These are phyloP conservation scores for Tenrec ecaudatus DNA, from an alignment of 2,113 vertebrate species.

Conservation along the genomic window DNA sequence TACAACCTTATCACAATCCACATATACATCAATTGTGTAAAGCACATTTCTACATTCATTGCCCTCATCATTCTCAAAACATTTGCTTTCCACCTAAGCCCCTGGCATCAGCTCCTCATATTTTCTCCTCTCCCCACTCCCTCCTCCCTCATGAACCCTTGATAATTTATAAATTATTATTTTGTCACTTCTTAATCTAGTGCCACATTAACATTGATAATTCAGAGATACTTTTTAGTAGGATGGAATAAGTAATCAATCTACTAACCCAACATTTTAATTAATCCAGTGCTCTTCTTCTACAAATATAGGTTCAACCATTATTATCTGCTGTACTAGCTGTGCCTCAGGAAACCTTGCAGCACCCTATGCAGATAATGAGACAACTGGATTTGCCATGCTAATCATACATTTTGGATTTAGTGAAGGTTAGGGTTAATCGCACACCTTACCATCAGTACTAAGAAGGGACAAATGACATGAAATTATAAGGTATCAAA, in stretches of 20 bases:
- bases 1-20: too few relatives aligned
- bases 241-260: conserved; percentile 13
- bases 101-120: too few relatives aligned
- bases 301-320: conserved; percentile 9
- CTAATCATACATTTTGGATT: conserved; percentile 31
- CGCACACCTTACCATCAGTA: conserved; percentile 13
- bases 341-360: neutral
- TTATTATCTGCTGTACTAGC: conserved; percentile 20
- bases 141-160: too few relatives aligned
- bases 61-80: too few relatives aligned
- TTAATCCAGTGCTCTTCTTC: conserved; percentile 11
- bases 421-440: conserved; percentile 56
- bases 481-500: conserved; percentile 48
- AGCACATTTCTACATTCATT: too few relatives aligned
- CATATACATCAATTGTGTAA: too few relatives aligned
- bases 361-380: conserved; percentile 40
- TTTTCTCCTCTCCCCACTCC: too few relatives aligned
- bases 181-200: conserved; percentile 12
- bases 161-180: too few relatives aligned
- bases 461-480: conserved; percentile 19
- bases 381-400: conserved; percentile 19
- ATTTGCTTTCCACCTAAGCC: too few relatives aligned
- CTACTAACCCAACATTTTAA: conserved; percentile 53
- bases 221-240: neutral
- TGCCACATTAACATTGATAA: conserved; percentile 18